phyloP scores from a whole-genome alignment of 2,797 vertebrate genomes.

The Cuculus canorus region DNA sequence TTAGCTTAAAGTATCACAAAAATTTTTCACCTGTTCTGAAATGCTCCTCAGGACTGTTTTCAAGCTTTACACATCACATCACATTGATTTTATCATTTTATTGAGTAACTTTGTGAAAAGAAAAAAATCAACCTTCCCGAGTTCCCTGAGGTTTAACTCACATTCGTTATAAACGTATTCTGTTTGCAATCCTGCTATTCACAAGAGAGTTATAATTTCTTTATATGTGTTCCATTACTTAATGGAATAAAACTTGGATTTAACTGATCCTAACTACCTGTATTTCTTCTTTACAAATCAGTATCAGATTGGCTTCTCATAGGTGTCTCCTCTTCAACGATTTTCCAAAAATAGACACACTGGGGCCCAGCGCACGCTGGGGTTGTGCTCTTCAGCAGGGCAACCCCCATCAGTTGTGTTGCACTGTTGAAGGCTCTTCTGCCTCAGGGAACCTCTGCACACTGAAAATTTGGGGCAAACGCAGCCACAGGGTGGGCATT shows the following conservation, averaged over 20 bases:
- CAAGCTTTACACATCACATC: neutral
- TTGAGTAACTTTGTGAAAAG: neutral
- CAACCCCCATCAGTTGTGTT: too few relatives aligned
- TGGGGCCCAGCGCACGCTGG: too few relatives aligned
- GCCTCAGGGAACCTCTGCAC: too few relatives aligned
- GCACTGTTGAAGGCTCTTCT: too few relatives aligned
- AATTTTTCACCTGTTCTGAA: neutral
- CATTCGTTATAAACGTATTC: neutral
- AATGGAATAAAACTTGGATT: neutral
- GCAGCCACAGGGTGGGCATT: too few relatives aligned
- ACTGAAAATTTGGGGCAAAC: too few relatives aligned
- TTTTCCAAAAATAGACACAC: neutral
- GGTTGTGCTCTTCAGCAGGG: too few relatives aligned
- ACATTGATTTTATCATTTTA: neutral
- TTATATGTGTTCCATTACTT: neutral
- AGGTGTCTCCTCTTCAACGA: neutral
- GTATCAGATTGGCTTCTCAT: neutral
- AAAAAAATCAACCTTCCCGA: accelerated
- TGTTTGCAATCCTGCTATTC: neutral
- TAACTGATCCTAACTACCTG: neutral
- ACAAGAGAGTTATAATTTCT: neutral
- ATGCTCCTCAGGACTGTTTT: neutral
- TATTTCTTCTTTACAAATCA: neutral
- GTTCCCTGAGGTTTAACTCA: neutral
- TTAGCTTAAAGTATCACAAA: neutral